Evolutionary conservation across 2,113 vertebrate genomes (phyloP).

Genomic region (Petroica traversi): DNA sequence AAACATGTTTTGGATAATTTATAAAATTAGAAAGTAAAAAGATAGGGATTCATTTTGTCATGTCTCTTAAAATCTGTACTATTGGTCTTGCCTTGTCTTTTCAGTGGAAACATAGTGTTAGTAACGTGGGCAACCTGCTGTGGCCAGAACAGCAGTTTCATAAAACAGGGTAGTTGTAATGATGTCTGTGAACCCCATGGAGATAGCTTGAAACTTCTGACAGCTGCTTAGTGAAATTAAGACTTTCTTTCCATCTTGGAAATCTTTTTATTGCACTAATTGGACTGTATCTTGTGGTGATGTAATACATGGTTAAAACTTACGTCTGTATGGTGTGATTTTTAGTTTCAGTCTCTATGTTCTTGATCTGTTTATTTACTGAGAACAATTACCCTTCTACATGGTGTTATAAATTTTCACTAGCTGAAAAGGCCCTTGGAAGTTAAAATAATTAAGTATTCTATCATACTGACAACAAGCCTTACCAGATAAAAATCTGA

Average conservation of each 20-base stretch:
- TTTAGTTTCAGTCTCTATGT: neutral
- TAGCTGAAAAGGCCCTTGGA: neutral
- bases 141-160: neutral
- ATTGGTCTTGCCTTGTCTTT: neutral
- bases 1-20: neutral
- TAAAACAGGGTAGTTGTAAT: slow-evolving; percentile 26
- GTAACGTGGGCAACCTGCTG: slow-evolving; percentile 1
- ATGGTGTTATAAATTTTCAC: neutral
- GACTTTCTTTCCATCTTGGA: neutral
- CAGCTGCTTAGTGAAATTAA: slow-evolving; percentile 14
- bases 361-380: slow-evolving; percentile 37
- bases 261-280: slow-evolving; percentile 30
- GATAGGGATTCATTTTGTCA: neutral
- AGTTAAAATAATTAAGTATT: slow-evolving; percentile 33
- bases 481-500: neutral
- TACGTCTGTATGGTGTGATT: neutral
- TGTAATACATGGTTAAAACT: neutral
- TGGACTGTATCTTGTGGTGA: neutral
- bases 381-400: neutral
- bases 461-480: slow-evolving; percentile 13
- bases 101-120: neutral
- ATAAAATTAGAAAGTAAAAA: neutral
- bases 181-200: neutral
- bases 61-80: neutral
- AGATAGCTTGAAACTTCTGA: neutral